Percentiles rank a stretch among this genome's conserved stretches.
Evolutionary conservation across 2,888 invertebrate species (phyloP).

Genomic region (Subacronicta megacephala): DNA sequence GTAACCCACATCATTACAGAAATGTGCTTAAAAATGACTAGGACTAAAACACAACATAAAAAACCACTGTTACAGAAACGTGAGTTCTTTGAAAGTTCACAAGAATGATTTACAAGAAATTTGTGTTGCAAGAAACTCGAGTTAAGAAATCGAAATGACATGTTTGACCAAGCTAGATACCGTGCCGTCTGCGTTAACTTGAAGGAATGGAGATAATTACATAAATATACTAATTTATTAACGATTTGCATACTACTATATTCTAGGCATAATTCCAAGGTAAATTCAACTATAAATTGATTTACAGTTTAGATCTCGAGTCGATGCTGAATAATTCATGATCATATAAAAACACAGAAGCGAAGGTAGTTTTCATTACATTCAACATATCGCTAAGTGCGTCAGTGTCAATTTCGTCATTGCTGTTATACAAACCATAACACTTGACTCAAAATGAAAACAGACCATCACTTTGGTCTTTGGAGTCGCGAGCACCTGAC

Average conservation of each 20-base stretch:
- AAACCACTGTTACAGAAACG: background rate
- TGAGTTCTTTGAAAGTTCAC: background rate
- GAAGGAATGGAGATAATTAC: slow-evolving; percentile 13
- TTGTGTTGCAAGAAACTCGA: background rate
- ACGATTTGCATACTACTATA: slow-evolving; percentile 11
- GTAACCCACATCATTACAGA: slow-evolving; percentile 13
- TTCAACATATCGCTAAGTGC: background rate
- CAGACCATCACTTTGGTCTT: slow-evolving; percentile 18
- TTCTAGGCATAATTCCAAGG: slow-evolving; percentile 18
- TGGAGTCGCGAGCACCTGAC: slow-evolving; percentile 25
- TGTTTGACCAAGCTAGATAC: background rate
- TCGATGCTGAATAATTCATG: slow-evolving; percentile 5
- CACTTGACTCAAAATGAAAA: slow-evolving; percentile 30
- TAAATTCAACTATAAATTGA: slow-evolving; percentile 19
- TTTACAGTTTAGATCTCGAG: background rate
- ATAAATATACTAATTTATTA: background rate
- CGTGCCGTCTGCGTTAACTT: slow-evolving; percentile 10
- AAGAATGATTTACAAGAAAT: background rate
- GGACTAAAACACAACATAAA: slow-evolving; percentile 1
- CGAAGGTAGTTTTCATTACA: background rate
- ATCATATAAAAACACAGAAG: background rate
- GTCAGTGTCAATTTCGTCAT: background rate
- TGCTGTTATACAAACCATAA: slow-evolving; percentile 23
- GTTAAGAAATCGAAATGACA: background rate
- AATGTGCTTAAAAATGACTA: slow-evolving; percentile 6